Conservation (phyloP, 2,113 vertebrate species). For the Podarcis cretensis region DNA sequence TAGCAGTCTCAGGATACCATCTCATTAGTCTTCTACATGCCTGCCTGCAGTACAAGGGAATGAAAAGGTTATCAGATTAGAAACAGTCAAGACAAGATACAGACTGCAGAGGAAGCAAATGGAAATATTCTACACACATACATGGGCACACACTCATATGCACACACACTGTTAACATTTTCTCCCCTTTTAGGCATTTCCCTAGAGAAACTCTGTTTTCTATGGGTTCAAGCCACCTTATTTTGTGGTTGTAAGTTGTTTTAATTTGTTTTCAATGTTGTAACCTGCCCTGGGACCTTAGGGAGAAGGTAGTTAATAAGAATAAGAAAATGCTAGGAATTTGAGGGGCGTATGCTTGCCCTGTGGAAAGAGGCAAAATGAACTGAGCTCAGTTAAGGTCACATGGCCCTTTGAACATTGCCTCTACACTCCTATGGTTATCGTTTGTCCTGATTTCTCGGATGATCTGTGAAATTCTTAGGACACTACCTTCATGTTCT, state of each 20-base stretch:
- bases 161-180: neutral
- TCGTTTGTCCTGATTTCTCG: neutral
- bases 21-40: slow-evolving; percentile 13
- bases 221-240: neutral
- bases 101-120: neutral
- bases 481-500: neutral
- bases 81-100: neutral
- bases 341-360: neutral
- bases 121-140: neutral
- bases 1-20: slow-evolving; percentile 1
- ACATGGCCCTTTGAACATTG: neutral
- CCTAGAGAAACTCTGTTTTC: neutral
- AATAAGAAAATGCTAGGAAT: neutral
- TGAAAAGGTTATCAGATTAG: neutral
- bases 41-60: neutral
- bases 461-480: neutral
- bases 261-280: too few relatives aligned
- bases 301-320: too few relatives aligned
- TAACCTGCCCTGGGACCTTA: too few relatives aligned
- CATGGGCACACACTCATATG: neutral
- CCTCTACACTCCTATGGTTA: neutral
- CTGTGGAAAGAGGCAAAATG: neutral
- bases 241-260: too few relatives aligned
- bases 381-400: neutral
- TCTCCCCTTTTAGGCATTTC: neutral